Conservation (phyloP, 2,797 vertebrate genomes). For the Syngnathus acus region DNA sequence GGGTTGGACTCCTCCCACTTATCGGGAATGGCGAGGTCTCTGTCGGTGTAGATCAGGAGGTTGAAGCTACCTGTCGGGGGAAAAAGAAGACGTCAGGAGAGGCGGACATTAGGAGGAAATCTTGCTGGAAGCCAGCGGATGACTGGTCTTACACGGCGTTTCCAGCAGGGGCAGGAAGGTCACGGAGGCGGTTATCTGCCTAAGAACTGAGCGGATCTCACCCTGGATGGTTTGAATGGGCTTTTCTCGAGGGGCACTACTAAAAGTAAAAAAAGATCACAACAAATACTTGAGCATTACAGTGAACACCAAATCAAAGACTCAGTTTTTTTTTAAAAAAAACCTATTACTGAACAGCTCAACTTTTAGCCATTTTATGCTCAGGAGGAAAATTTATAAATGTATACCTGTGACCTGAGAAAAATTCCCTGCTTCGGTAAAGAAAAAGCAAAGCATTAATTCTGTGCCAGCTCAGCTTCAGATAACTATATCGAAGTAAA, state of each 20-base stretch:
- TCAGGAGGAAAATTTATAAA: too few relatives aligned
- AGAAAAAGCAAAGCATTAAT: too few relatives aligned
- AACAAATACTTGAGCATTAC: too few relatives aligned
- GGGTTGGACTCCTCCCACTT: slow-evolving; percentile 97
- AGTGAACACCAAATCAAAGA: too few relatives aligned
- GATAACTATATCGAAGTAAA: too few relatives aligned
- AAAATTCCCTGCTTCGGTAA: too few relatives aligned
- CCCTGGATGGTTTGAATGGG: slow-evolving; percentile 91
- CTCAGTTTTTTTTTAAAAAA: too few relatives aligned
- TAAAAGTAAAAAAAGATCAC: background rate
- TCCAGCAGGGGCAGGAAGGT: slow-evolving; percentile 92
- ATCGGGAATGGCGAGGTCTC: slow-evolving; percentile 84
- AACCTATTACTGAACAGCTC: too few relatives aligned
- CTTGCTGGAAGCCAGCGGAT: background rate
- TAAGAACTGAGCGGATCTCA: slow-evolving; percentile 92
- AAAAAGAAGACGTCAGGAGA: background rate
- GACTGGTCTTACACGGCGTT: slow-evolving; percentile 77
- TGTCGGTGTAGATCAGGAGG: slow-evolving; percentile 92
- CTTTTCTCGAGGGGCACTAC: slow-evolving; percentile 82
- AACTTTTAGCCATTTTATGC: too few relatives aligned
- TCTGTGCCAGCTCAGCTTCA: too few relatives aligned
- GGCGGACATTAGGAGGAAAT: background rate
- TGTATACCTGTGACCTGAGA: too few relatives aligned
- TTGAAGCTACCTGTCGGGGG: slow-evolving; percentile 83
- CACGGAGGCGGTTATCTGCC: slow-evolving; percentile 91